Conservation (phyloP, 1,140 invertebrate species). For the Hormaphis cornu region DNA sequence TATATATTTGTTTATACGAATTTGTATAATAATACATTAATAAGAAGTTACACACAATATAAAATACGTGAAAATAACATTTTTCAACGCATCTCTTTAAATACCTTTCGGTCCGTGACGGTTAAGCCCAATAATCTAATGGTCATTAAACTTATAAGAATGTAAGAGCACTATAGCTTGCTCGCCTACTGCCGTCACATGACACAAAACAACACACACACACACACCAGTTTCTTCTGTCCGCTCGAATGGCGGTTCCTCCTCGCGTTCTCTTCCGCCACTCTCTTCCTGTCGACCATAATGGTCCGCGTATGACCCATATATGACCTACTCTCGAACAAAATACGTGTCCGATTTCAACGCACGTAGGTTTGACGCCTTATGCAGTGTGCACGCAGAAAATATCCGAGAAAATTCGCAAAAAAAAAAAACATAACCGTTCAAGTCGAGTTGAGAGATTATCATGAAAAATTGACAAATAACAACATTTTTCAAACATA, state of each 20-base stretch:
- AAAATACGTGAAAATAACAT: too few species aligned
- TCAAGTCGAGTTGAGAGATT: too few species aligned
- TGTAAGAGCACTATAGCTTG: not conserved
- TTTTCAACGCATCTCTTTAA: too few species aligned
- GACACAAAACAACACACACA: slow-evolving; percentile 18
- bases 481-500: too few species aligned
- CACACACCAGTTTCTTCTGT: slow-evolving; percentile 18
- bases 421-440: too few species aligned
- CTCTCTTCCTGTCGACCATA: too few species aligned
- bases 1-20: not conserved
- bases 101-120: too few species aligned
- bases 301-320: not conserved
- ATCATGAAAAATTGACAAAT: too few species aligned
- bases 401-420: not conserved
- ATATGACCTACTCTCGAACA: slow-evolving; percentile 12
- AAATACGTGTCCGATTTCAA: not conserved
- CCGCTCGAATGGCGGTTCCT: not conserved
- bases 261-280: not conserved
- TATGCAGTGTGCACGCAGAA: not conserved
- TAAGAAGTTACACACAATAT: not conserved
- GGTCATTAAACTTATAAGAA: not conserved
- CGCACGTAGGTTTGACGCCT: too few species aligned
- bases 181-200: not conserved
- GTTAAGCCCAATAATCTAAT: too few species aligned
- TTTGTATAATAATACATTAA: not conserved